Conservation (phyloP, 2,888 invertebrate genomes). For the Eucriotettix oculatus region DNA sequence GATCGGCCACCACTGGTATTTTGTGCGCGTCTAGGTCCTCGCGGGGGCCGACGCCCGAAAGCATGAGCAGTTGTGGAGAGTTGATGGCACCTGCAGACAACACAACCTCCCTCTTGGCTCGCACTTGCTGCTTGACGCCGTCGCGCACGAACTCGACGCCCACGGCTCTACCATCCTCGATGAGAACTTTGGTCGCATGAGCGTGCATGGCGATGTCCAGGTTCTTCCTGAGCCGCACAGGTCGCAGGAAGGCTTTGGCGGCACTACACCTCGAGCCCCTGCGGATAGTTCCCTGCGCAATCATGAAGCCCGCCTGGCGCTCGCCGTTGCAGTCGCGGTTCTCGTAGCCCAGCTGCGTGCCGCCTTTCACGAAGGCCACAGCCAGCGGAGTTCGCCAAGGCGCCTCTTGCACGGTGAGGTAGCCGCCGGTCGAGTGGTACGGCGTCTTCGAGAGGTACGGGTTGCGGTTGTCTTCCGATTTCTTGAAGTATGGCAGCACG, state of each 20-base stretch:
- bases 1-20: slow-evolving; percentile 55
- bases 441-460: slow-evolving; percentile 58
- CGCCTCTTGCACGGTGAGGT: slow-evolving; percentile 58
- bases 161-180: slow-evolving; percentile 29
- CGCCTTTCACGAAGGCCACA: slow-evolving; percentile 68
- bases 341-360: slow-evolving; percentile 65
- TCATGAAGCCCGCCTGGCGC: slow-evolving; percentile 71
- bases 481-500: slow-evolving; percentile 68
- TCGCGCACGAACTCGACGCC: slow-evolving; percentile 59
- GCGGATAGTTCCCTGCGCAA: slow-evolving; percentile 72
- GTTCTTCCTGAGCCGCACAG: slow-evolving; percentile 58
- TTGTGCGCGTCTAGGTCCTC: slow-evolving; percentile 54
- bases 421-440: slow-evolving; percentile 64
- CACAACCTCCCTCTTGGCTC: slow-evolving; percentile 65
- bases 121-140: slow-evolving; percentile 43
- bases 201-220: slow-evolving; percentile 63
- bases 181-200: slow-evolving; percentile 42
- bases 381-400: slow-evolving; percentile 70
- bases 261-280: slow-evolving; percentile 75
- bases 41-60: slow-evolving; percentile 73
- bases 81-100: slow-evolving; percentile 77
- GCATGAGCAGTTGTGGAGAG: slow-evolving; percentile 77
- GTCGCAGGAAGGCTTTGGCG: slow-evolving; percentile 72
- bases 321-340: slow-evolving; percentile 68
- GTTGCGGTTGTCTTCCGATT: slow-evolving; percentile 77